These are phyloP conservation scores for Seira sanloemensis DNA, from an alignment of 2,888 invertebrate genomes.

Conservation along the genomic window DNA sequence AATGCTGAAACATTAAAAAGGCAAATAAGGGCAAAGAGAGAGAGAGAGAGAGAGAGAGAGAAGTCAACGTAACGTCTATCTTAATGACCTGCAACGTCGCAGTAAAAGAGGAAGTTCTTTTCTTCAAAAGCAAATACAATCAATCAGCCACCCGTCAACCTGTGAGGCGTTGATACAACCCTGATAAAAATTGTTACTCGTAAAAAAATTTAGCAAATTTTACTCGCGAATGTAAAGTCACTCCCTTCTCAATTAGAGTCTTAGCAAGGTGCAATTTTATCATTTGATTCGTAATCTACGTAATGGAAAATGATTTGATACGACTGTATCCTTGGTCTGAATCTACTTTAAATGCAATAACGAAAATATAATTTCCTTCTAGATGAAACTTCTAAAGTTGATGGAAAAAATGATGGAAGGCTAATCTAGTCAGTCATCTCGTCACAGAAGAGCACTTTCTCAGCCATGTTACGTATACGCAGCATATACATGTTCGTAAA, in stretches of 20 bases:
- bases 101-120: neutral
- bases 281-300: neutral
- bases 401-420: slow-evolving; percentile 26
- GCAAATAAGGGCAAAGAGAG: slow-evolving; percentile 38
- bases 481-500: neutral
- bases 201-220: neutral
- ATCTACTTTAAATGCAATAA: slow-evolving; percentile 23
- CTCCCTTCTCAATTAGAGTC: neutral
- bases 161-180: slow-evolving; percentile 26
- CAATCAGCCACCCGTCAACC: slow-evolving; percentile 8
- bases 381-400: neutral
- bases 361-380: slow-evolving; percentile 40
- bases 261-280: slow-evolving; percentile 1
- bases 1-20: slow-evolving; percentile 6
- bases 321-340: neutral
- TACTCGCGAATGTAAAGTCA: neutral
- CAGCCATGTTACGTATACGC: neutral
- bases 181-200: slow-evolving; percentile 25
- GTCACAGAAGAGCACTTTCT: slow-evolving; percentile 24
- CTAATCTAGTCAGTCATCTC: slow-evolving; percentile 58
- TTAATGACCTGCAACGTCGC: neutral
- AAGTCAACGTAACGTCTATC: neutral
- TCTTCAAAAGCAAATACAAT: neutral
- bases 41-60: slow-evolving; percentile 32
- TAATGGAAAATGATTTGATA: neutral